Base-by-base conservation (phyloP, 2,888 invertebrate species). In the Oxystoma pomonae region DNA sequence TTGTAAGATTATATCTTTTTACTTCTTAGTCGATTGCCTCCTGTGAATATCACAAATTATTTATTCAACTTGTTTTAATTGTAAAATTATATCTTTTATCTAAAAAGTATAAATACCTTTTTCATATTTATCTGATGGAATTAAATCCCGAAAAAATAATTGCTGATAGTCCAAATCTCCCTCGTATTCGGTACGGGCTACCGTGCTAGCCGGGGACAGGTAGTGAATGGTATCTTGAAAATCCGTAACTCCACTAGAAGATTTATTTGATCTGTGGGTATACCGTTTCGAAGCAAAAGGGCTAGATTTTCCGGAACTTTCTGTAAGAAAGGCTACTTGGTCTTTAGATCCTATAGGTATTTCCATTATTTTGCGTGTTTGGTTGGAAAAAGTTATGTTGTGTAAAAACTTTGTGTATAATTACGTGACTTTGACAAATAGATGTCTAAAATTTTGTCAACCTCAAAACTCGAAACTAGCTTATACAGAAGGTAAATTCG, bases 171-270 rank as follows among this genome's bases (percentile, higher is more conserved):
- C 68, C 16, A 70, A 65, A 65, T 76, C 76, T 9, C 76, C 77
- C 68, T 78, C 78, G 57, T 70, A 67, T 59, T 72, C 72, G 0
- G 76, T 72, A 22, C 70, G 64, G 1, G 74, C 71, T 49, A 70
- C 65, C 1, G 77, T 76, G 50, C 76, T 68, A 1, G 75, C 75
- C 9, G 78, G 79, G 0, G 78, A 78, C 52, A 78, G 63, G 63
- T 77, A 78, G 63, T 79, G 79, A 12, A 78, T 67, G 0, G 77
- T 77, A 35, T 35, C 35, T 35, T 35, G 35, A 35, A 35, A 35
- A 35, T 35, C 35, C 35, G 35, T 35, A 12, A 63, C 64, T 35
- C 52, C 22, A 58, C 58, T 62, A 20, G 65, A 57, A 7, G 16
- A 20, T 5, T 50, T 55, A n/a, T 62, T 59, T 50, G 62, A 62